These are phyloP conservation scores for Dimorphilus gyrociliatus DNA, from an alignment of 2,888 invertebrate genomes.

Conservation along the genomic window DNA sequence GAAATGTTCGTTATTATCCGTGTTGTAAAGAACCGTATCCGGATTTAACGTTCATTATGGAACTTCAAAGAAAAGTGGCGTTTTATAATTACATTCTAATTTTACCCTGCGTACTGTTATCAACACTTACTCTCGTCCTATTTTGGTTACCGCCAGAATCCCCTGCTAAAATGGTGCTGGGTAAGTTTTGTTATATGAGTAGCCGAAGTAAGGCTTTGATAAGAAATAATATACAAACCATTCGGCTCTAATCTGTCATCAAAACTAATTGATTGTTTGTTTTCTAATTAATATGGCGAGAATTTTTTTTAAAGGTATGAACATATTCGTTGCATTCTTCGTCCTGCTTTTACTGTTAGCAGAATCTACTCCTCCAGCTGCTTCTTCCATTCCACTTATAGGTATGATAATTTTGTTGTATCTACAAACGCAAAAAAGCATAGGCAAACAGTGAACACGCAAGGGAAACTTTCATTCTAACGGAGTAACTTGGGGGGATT, in stretches of 20 bases:
- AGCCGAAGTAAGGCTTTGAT: not conserved
- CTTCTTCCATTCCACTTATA: conserved; percentile 18
- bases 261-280: too few relatives aligned
- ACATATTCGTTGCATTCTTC: conserved; percentile 20
- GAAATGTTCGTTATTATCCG: conserved; percentile 1
- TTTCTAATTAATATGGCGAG: not conserved
- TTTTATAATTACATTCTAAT: conserved; percentile 9
- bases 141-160: conserved; percentile 11
- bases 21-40: conserved; percentile 4
- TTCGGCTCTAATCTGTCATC: not conserved
- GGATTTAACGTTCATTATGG: conserved; percentile 4
- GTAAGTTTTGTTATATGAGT: conserved; percentile 3
- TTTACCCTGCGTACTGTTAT: conserved; percentile 8
- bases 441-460: too few relatives aligned
- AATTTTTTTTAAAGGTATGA: too few relatives aligned
- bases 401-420: conserved; percentile 11
- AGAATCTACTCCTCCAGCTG: conserved; percentile 18
- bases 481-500: too few relatives aligned
- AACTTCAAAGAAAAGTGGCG: conserved; percentile 4
- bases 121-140: conserved; percentile 8
- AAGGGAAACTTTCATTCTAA: too few relatives aligned
- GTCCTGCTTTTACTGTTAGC: conserved; percentile 16
- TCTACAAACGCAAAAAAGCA: too few relatives aligned
- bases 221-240: not conserved
- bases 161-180: conserved; percentile 8